Evolutionary conservation across 2,113 vertebrate species (phyloP), one percentile per base, ranked within the genome.

Genomic region (Gavialis gangeticus): DNA sequence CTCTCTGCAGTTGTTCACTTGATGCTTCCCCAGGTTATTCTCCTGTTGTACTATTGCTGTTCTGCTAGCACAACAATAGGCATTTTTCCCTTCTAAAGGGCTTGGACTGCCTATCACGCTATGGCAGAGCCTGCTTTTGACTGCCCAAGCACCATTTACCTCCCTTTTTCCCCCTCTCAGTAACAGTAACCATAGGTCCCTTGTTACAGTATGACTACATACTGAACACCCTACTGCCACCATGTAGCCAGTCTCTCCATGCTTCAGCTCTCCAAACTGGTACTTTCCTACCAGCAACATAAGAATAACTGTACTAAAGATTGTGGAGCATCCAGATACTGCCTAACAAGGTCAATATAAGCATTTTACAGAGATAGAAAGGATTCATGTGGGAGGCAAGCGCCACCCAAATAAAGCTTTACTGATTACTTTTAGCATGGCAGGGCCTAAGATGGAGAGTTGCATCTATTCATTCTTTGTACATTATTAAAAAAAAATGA

Each of bases 381-480:
- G 27, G 12, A 28, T 22, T 12, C 12, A 17, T 55, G 54, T n/a
- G 21, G 30, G 17, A 15, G 12, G 5, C 63, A 58, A 30, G 66
- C 19, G n/a, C 6, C 1, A 0, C 22, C 4, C 1, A 19, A 63
- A 82, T 0, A 62, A 60, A 75, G 14, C 57, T 54, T 56, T 37
- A 1, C 1, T 12, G 16, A 3, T 24, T 90, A 19, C n/a, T 84
- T 88, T 80, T n/a, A 37, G n/a, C 0, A 1, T n/a, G 55, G 4
- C 1, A 2, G 46, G 4, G 34, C 21, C 34, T 22, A 73, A 73
- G 34, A 37, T 19, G 46, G 55, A 75, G 28, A 55, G 34, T 5
- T 0, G 0, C 28, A 17, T 19, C n/a, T n/a, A 18, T 9, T 16
- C 21, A 34, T 78, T 73, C 25, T 37, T 37, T 73, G 69, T 19